Evolutionary conservation across 2,113 vertebrate species (phyloP), one percentile per base, ranked within the genome.

Genomic region (Oxyura jamaicensis): DNA sequence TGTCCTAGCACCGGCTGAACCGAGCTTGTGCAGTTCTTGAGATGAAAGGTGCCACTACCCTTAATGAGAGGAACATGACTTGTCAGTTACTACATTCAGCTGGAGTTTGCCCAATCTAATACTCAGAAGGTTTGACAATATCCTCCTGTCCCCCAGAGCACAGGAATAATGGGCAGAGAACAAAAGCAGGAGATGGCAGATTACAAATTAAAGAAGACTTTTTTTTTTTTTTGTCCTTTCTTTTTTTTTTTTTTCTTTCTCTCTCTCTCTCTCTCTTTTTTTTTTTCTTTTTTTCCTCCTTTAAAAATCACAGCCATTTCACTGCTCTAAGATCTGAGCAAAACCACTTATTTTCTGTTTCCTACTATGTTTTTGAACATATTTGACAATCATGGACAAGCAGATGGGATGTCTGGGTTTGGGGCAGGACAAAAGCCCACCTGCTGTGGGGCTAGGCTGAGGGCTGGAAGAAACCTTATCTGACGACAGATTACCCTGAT

Each of bases 21-120:
- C 15, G 23, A 65, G 22, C 42, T 44, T 46, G 20, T 0, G 2
- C 13, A 1, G 11, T 1, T 20, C 44, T 59, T 1, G 1, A 33
- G n/a, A 20, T 28, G 66, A 46, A 67, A 60, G 29, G 5, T 35
- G 78, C 18, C 9, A 5, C 66, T 73, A 48, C 48, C 19, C 59
- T 77, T 42, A 19, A 2, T 6, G 52, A 62, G 25, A 60, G 31
- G 39, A 90, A 25, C 6, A 3, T 6, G 31, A 72, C 28, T 62
- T 55, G 15, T n/a, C 31, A 29, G n/a, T 44, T 72, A 21, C 14
- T 21, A 23, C 59, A 44, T 73, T 82, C 59, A 39, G 13, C 41
- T 44, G 1, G 3, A 29, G 22, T 29, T 86, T 67, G 8, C 18
- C 44, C 31, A 62, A 15, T 8, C 21, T 72, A 33, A 60, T 19